Percentiles rank a stretch among this genome's conserved stretches.
Evolutionary conservation across 2,797 vertebrate genomes (phyloP).

Genomic region (Characodon lateralis): DNA sequence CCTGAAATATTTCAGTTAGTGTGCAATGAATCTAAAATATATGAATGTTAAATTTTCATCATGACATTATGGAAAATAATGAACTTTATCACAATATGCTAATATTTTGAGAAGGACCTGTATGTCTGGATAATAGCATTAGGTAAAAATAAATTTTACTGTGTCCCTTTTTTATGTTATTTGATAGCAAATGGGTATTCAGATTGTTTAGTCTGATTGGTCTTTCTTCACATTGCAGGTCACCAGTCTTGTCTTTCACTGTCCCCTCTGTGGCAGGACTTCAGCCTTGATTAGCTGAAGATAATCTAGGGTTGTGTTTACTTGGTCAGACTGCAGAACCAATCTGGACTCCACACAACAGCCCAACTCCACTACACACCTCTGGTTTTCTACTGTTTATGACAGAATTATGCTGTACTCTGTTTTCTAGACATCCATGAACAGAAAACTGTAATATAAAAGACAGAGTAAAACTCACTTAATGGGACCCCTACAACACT

Average conservation of each 20-base stretch:
- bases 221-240: conserved; percentile 18
- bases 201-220: conserved; percentile 28
- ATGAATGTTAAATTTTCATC: too few species aligned
- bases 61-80: too few species aligned
- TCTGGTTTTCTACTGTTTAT: conserved; percentile 7
- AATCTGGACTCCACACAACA: conserved; percentile 55
- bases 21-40: too few species aligned
- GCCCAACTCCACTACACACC: conserved; percentile 18
- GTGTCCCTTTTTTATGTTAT: neutral
- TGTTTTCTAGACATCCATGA: neutral
- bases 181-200: conserved; percentile 7
- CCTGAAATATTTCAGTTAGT: too few species aligned
- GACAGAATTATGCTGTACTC: neutral
- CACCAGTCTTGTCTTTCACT: conserved; percentile 28
- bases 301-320: conserved; percentile 66
- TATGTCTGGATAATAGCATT: neutral
- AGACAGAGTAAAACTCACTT: neutral
- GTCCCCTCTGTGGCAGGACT: conserved; percentile 29
- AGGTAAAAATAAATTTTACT: neutral
- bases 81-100: too few species aligned
- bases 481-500: neutral
- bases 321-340: conserved; percentile 28
- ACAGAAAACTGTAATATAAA: neutral
- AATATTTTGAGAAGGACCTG: too few species aligned
- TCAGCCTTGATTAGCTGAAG: conserved; percentile 55